Percentiles rank a stretch among this genome's conserved stretches.
These are phyloP conservation scores for Patiria pectinifera DNA, from an alignment of 53 echinoderm and acorn worm genomes.

Conservation along the genomic window DNA sequence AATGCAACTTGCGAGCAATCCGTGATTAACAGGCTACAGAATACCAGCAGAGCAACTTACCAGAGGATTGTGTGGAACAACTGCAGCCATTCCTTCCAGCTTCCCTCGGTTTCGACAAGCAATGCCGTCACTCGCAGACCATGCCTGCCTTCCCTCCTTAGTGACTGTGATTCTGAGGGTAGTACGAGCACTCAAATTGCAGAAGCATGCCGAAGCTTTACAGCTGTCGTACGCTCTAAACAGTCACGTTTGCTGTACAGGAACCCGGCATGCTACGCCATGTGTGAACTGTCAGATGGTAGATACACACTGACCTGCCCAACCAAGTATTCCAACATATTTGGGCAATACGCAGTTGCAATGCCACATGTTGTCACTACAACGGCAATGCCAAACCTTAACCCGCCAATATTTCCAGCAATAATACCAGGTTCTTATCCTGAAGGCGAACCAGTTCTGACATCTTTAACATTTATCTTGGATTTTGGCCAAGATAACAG, in stretches of 20 bases:
- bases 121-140: conserved; percentile 26
- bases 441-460: background rate
- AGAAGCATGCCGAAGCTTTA: conserved; percentile 28
- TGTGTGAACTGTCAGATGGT: background rate
- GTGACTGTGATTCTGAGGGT: background rate
- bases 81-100: conserved; percentile 28
- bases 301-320: background rate
- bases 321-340: background rate
- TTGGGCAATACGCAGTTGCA: background rate
- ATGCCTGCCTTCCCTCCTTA: background rate
- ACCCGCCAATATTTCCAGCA: background rate
- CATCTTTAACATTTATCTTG: conserved; percentile 10
- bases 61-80: conserved; percentile 40
- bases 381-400: background rate
- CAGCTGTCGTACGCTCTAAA: background rate
- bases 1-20: background rate
- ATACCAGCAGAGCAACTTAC: background rate
- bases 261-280: conserved; percentile 44
- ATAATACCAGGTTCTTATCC: too few species aligned
- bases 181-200: background rate
- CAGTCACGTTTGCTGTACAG: background rate
- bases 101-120: conserved; percentile 10
- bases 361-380: background rate
- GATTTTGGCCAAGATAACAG: background rate
- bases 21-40: background rate